phyloP scores from a whole-genome alignment of 2,888 invertebrate genomes.

The Synergus gifuensis region DNA sequence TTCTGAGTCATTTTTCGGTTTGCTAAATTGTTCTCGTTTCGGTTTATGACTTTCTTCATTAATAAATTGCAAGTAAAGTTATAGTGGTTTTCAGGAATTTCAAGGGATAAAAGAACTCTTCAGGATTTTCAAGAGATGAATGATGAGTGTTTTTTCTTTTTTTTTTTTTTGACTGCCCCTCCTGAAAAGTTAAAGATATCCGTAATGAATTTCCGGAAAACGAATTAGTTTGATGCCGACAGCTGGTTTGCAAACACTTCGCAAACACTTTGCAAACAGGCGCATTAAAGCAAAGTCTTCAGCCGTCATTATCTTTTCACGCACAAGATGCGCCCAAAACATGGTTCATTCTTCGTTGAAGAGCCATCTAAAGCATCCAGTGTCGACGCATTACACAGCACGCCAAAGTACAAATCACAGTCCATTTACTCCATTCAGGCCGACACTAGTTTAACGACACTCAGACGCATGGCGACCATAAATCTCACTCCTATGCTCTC shows the following conservation, averaged over 20 bases:
- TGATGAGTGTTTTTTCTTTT: no score
- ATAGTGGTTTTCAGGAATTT: no score
- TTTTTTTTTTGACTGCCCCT: no score
- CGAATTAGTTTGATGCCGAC: neutral
- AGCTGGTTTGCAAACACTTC: slow-evolving; percentile 24
- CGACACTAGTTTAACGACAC: slow-evolving; percentile 72
- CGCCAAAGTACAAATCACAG: slow-evolving; percentile 75
- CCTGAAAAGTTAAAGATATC: no score
- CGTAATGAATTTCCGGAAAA: neutral
- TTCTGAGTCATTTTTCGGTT: neutral
- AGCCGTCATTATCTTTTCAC: slow-evolving; percentile 68
- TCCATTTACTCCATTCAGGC: slow-evolving; percentile 74
- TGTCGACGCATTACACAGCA: slow-evolving; percentile 66
- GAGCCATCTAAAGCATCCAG: slow-evolving; percentile 57
- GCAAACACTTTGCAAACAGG: slow-evolving; percentile 3
- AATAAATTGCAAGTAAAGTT: no score
- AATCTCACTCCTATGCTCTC: slow-evolving; percentile 60
- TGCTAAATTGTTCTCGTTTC: neutral
- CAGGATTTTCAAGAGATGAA: no score
- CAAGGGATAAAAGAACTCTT: no score
- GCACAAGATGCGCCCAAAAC: slow-evolving; percentile 68
- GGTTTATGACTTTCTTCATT: no score
- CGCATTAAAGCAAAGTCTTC: slow-evolving; percentile 48
- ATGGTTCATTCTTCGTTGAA: slow-evolving; percentile 66
- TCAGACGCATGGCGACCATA: slow-evolving; percentile 67